A percentile compares a stretch with the other conserved stretches of the same genome.
phyloP scores from a whole-genome alignment of 2,888 invertebrate species.

The Tetramorium bicarinatum region DNA sequence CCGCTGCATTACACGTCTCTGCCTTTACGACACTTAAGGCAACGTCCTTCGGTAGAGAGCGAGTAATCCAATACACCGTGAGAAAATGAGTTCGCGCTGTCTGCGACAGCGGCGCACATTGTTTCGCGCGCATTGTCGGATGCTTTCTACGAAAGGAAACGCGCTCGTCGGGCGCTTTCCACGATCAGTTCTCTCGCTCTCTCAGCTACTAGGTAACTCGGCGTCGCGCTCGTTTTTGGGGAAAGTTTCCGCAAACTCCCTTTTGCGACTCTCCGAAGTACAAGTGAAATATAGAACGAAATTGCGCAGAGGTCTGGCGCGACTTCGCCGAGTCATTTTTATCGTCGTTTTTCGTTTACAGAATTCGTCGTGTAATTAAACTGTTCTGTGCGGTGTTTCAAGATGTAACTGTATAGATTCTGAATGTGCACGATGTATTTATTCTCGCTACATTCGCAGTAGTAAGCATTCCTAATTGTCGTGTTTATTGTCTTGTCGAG shows the following conservation, averaged over 20 bases:
- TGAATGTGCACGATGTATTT: background rate
- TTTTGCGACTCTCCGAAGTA: background rate
- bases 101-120: conserved; percentile 23
- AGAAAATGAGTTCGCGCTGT: conserved; percentile 36
- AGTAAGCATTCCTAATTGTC: conserved; percentile 49
- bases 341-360: background rate
- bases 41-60: conserved; percentile 30
- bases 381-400: background rate
- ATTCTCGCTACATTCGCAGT: background rate
- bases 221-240: background rate
- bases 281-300: background rate
- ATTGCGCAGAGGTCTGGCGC: background rate
- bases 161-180: conserved; percentile 21
- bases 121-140: conserved; percentile 38
- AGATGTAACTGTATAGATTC: background rate
- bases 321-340: background rate
- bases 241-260: conserved; percentile 27
- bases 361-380: conserved; percentile 20
- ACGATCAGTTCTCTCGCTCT: conserved; percentile 14
- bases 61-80: conserved; percentile 35
- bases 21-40: conserved; percentile 46
- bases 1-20: conserved; percentile 52
- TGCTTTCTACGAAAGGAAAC: conserved; percentile 51
- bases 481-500: conserved; percentile 43
- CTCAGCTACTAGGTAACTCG: background rate